phyloP scores from a whole-genome alignment of 2,113 vertebrate genomes.

The Ceyx melanurus region DNA sequence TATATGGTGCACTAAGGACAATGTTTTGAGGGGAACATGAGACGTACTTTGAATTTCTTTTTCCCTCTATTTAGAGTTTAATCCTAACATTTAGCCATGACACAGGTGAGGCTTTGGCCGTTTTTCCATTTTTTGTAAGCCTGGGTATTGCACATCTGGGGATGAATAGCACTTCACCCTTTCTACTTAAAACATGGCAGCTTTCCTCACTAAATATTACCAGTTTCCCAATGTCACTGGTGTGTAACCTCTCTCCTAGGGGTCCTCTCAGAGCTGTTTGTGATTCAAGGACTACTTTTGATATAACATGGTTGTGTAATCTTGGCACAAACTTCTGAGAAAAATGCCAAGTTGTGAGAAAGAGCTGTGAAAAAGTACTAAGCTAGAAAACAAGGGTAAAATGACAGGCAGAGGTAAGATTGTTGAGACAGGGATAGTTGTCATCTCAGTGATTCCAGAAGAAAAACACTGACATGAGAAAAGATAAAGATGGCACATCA shows the following conservation, averaged over 20 bases:
- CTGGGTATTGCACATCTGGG: not conserved
- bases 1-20: not conserved
- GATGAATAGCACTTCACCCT: not conserved
- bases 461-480: not conserved
- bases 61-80: not conserved
- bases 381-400: not conserved
- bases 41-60: not conserved
- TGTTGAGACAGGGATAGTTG: not conserved
- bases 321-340: not conserved
- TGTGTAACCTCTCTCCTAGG: not conserved
- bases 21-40: not conserved
- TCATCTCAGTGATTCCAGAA: not conserved
- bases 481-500: not conserved
- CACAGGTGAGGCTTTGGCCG: not conserved
- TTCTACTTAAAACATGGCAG: not conserved
- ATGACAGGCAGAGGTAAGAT: slow-evolving; percentile 2
- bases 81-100: not conserved
- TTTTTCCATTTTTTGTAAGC: not conserved
- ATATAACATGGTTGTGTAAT: not conserved
- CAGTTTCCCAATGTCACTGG: not conserved
- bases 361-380: slow-evolving; percentile 16
- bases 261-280: not conserved
- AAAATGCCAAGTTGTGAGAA: slow-evolving; percentile 6
- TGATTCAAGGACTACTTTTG: not conserved
- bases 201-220: not conserved